phyloP scores from a whole-genome alignment of 2,113 vertebrate genomes.

The Psittacus erithacus region DNA sequence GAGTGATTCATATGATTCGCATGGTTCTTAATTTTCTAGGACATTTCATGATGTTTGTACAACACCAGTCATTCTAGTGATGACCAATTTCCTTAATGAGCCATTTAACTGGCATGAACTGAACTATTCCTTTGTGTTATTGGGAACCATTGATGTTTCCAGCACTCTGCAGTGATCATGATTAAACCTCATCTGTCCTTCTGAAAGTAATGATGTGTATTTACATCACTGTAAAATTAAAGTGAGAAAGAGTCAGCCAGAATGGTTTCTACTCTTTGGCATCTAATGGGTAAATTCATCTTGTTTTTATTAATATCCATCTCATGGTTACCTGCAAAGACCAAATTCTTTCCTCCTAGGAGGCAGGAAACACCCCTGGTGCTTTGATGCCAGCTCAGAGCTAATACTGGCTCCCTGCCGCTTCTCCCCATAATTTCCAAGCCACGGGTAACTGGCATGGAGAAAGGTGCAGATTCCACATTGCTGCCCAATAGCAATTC shows the following conservation, averaged over 20 bases:
- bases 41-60: conserved; percentile 56
- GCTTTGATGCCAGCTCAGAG: not conserved
- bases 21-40: not conserved
- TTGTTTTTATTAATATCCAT: not conserved
- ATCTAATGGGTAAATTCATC: not conserved
- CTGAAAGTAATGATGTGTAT: not conserved
- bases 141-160: not conserved
- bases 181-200: not conserved
- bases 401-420: not conserved
- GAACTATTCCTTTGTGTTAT: not conserved
- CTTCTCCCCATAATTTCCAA: not conserved
- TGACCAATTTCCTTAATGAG: not conserved
- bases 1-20: not conserved
- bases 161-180: not conserved
- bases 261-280: not conserved
- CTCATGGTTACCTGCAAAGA: not conserved
- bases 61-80: rapidly evolving
- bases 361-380: conserved; percentile 13
- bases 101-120: not conserved
- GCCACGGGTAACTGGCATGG: not conserved
- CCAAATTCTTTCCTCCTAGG: conserved; percentile 22
- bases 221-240: not conserved
- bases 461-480: not conserved
- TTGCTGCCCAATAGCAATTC: not conserved
- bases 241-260: not conserved